Percentiles rank a stretch among this genome's conserved stretches.
phyloP scores from a whole-genome alignment of 2,113 vertebrate genomes.

The Regulus satrapa region DNA sequence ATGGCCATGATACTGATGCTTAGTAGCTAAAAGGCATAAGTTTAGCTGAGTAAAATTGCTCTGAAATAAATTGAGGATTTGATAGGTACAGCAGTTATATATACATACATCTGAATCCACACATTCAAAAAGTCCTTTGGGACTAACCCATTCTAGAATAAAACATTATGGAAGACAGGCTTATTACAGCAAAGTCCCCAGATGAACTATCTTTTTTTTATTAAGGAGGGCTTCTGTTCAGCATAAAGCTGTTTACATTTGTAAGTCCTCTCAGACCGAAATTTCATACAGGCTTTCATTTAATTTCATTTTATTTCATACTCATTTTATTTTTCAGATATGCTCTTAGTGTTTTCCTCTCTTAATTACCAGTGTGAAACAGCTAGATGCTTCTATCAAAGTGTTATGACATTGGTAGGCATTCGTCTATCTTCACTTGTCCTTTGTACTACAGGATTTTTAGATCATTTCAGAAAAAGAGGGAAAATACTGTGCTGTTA shows the following conservation, averaged over 20 bases:
- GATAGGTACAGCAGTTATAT: neutral
- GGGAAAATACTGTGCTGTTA: neutral
- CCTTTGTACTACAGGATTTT: neutral
- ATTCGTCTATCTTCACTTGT: neutral
- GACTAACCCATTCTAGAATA: neutral
- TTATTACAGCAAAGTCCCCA: neutral
- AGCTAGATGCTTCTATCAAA: neutral
- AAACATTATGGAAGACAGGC: neutral
- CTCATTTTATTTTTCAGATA: neutral
- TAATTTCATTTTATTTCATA: too few relatives aligned
- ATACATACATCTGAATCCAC: neutral
- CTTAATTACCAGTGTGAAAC: neutral
- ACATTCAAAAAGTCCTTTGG: neutral
- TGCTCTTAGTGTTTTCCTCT: rapidly evolving
- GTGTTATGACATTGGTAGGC: neutral
- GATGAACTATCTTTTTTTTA: neutral
- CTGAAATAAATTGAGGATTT: neutral
- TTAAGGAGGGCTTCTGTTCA: neutral
- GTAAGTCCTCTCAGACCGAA: neutral
- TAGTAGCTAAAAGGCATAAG: neutral
- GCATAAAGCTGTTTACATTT: neutral
- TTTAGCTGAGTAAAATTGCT: neutral
- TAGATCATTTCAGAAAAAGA: neutral
- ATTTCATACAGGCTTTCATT: neutral
- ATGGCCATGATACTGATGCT: neutral